Evolutionary conservation across 2,113 vertebrate species (phyloP).

Genomic region (Neotoma lepida): DNA sequence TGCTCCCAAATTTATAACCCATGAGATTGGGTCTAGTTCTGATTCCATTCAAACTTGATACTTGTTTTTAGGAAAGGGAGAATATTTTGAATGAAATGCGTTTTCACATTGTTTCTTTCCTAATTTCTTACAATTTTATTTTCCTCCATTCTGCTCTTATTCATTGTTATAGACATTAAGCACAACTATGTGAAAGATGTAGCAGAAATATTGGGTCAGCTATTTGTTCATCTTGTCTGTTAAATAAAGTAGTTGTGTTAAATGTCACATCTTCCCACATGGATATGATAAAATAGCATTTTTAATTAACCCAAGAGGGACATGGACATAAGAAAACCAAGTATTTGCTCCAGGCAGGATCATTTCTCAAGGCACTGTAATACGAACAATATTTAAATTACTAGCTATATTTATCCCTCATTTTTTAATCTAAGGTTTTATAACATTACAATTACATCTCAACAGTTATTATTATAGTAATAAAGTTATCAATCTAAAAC

Average conservation of each 20-base stretch:
- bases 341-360: constrained; percentile 75
- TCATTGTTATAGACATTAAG: constrained; percentile 8
- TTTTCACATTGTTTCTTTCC: background rate
- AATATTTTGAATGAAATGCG: constrained; percentile 1
- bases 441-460: constrained; percentile 51
- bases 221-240: constrained; percentile 39
- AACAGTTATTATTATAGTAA: constrained; percentile 41
- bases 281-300: constrained; percentile 57
- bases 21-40: background rate
- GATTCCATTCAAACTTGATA: background rate
- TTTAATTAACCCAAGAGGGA: constrained; percentile 71
- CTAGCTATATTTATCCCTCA: constrained; percentile 67
- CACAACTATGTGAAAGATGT: constrained; percentile 28
- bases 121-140: constrained; percentile 4
- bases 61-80: background rate
- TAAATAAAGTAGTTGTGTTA: constrained; percentile 52
- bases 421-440: constrained; percentile 55
- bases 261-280: constrained; percentile 65
- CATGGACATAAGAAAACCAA: constrained; percentile 62
- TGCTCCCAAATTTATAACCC: background rate
- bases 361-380: constrained; percentile 70
- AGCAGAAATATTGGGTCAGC: constrained; percentile 50
- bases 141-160: constrained; percentile 5
- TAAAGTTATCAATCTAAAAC: constrained; percentile 39
- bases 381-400: constrained; percentile 78